Conservation (phyloP, 2,888 invertebrate species). For the Lypha dubia region DNA sequence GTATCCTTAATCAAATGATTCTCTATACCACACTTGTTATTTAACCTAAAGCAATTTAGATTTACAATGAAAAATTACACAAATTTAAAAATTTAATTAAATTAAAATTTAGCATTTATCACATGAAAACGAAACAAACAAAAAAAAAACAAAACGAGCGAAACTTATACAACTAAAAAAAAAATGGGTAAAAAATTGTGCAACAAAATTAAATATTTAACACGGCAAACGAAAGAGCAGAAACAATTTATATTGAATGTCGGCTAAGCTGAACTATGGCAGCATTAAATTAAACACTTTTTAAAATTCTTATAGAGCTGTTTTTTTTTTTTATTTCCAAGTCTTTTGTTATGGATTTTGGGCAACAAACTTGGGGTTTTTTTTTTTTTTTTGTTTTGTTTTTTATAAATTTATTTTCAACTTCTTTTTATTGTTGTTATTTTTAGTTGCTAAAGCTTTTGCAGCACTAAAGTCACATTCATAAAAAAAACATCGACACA, state of each 20-base stretch:
- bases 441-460: slow-evolving; percentile 22
- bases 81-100: slow-evolving; percentile 72
- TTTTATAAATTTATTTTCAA: neutral
- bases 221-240: slow-evolving; percentile 42
- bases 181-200: slow-evolving; percentile 36
- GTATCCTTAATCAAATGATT: neutral
- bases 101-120: slow-evolving; percentile 70
- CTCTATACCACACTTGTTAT: slow-evolving; percentile 13
- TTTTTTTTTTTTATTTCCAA: slow-evolving; percentile 17
- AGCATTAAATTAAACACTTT: slow-evolving; percentile 71
- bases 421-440: neutral
- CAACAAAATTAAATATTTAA: slow-evolving; percentile 49
- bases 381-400: slow-evolving; percentile 6
- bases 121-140: slow-evolving; percentile 35
- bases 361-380: slow-evolving; percentile 34
- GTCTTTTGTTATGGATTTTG: slow-evolving; percentile 42
- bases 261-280: slow-evolving; percentile 65
- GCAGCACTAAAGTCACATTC: slow-evolving; percentile 27
- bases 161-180: neutral
- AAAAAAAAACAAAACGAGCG: too few species aligned
- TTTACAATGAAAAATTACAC: slow-evolving; percentile 62
- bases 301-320: slow-evolving; percentile 52
- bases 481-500: slow-evolving; percentile 78
- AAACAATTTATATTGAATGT: slow-evolving; percentile 66
- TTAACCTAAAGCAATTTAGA: slow-evolving; percentile 21